These are phyloP conservation scores for Caradrina kadenii DNA, from an alignment of 2,888 invertebrate genomes.

Conservation along the genomic window DNA sequence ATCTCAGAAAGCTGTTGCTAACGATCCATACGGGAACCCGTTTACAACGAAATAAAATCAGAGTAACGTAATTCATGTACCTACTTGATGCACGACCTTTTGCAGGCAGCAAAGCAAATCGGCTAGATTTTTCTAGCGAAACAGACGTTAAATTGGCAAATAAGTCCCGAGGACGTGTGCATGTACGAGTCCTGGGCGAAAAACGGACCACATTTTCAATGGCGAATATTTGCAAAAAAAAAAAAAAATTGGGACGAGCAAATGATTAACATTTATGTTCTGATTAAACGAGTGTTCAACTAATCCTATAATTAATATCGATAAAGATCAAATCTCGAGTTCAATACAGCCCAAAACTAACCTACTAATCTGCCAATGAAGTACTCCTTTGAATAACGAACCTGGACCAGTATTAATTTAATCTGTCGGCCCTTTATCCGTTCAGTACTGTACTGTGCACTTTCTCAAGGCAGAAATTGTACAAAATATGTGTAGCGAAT, in stretches of 20 bases:
- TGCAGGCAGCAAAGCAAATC: conserved; percentile 71
- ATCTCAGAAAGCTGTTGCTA: conserved; percentile 58
- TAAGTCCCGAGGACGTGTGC: conserved; percentile 64
- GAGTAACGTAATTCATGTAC: conserved; percentile 67
- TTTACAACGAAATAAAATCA: conserved; percentile 71
- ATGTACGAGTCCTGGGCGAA: conserved; percentile 49
- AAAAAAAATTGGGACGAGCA: neutral
- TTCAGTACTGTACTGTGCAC: conserved; percentile 59
- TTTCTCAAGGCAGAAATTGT: conserved; percentile 70
- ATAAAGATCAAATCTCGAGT: neutral
- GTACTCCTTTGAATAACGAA: conserved; percentile 46
- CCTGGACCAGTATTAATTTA: conserved; percentile 63
- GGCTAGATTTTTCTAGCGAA: conserved; percentile 74
- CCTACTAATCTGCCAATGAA: conserved; percentile 1
- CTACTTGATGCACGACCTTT: conserved; percentile 67
- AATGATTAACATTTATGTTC: neutral
- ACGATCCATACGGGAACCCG: conserved; percentile 69
- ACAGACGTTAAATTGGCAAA: conserved; percentile 76
- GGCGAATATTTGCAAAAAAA: neutral
- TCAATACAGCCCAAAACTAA: neutral
- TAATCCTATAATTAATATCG: neutral
- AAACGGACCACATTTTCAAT: conserved; percentile 10
- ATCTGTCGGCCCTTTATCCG: conserved; percentile 58
- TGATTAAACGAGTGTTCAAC: neutral
- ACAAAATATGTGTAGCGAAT: conserved; percentile 70